Base-by-base conservation (phyloP, 2,888 invertebrate species). In the Andrena dorsata region DNA sequence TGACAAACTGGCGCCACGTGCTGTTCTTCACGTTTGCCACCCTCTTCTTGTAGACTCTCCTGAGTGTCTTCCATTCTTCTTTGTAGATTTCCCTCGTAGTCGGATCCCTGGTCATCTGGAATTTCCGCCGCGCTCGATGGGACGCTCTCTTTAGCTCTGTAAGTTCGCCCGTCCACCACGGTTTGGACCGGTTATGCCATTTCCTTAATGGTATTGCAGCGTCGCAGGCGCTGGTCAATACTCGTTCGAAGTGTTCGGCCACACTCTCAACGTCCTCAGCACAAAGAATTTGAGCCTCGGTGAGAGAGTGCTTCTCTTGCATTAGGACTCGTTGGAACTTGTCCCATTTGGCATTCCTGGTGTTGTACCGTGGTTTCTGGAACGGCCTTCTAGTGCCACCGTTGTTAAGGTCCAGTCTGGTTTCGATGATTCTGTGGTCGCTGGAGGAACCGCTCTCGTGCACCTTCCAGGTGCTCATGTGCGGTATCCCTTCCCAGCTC, bases 281-380 rank as follows among this genome's bases (percentile, higher is more conserved):
- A 26, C 47, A 23, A 20, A 20, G 23, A 13, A 41, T 35, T 35
- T 28, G 16, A 6, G n/a, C 49, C 16, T 16, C 16, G 1, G 47
- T 16, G 47, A 47, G 47, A 32, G 32, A 32, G 32, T 8, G 32
- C 32, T 32, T 32, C 32, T 32, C 32, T 3, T 8, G 8, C 32
- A 8, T 32, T 8, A 16, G 47, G 47, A 16, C n/a, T 64, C 13
- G 35, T 6, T 35, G 10, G 41, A 64, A 64, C 28, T 41, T 32
- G 64, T 32, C 64, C 64, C 64, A 64, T 5, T 64, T 64, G n/a
- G 64, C 64, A 16, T 30, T 32, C 10, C 41, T 64, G 2, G 41
- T 64, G 10, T 35, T 20, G 2, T 16, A 64, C n/a, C 64, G 13
- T 6, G 35, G 16, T 10, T 41, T 35, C 32, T 20, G n/a, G 23